Evolutionary conservation across 2,888 invertebrate species (phyloP).

Genomic region (Hipparchia sbordonii): DNA sequence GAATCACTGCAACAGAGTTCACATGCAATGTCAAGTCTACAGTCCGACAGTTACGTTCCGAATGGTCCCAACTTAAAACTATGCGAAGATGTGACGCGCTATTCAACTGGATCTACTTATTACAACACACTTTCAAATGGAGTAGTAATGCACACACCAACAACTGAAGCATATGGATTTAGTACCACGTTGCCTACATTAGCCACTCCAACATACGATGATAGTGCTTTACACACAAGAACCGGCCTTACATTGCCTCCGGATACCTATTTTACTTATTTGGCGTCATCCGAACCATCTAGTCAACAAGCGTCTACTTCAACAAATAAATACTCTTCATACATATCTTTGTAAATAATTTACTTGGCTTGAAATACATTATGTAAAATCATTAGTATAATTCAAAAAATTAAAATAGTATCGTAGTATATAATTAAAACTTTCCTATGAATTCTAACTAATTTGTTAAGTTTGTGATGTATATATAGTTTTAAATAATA

Average conservation of each 20-base stretch:
- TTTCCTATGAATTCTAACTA: background rate
- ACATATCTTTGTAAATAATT: constrained; percentile 63
- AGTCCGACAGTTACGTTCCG: constrained; percentile 72
- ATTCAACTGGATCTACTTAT: constrained; percentile 58
- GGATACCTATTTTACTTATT: constrained; percentile 69
- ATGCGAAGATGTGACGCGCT: constrained; percentile 67
- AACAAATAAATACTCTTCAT: constrained; percentile 66
- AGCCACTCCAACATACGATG: constrained; percentile 66
- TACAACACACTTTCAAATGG: constrained; percentile 62
- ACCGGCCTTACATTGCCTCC: constrained; percentile 57
- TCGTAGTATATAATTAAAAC: background rate
- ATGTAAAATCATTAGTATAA: background rate
- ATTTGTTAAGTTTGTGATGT: background rate
- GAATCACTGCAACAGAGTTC: constrained; percentile 73
- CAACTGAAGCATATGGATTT: constrained; percentile 63
- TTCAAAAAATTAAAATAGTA: no score
- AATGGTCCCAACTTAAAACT: constrained; percentile 71
- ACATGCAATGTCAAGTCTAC: constrained; percentile 58
- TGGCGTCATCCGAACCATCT: constrained; percentile 57
- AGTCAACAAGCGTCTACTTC: constrained; percentile 56
- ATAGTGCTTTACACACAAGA: constrained; percentile 56
- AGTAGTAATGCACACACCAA: constrained; percentile 60
- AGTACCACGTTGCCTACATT: constrained; percentile 55
- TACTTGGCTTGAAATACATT: constrained; percentile 10
- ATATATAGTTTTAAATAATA: constrained; percentile 9